Percentiles rank a stretch among this genome's conserved stretches.
phyloP scores from a whole-genome alignment of 2,113 vertebrate genomes.

The Trogon surrucura region DNA sequence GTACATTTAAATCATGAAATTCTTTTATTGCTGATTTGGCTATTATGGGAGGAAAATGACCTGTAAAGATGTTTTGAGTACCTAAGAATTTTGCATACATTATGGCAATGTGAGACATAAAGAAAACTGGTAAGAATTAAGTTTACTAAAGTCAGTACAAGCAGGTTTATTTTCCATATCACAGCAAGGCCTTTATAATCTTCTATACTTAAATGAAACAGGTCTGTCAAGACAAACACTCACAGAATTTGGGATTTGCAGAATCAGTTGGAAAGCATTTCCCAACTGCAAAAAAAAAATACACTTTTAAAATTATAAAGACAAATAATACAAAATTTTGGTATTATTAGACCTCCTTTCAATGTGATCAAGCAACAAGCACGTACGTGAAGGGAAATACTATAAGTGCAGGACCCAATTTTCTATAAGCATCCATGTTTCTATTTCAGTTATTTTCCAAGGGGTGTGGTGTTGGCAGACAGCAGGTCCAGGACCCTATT shows the following conservation, averaged over 20 bases:
- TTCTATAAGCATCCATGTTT: not conserved
- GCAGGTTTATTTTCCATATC: slow-evolving; percentile 57
- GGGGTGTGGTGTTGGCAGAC: not conserved
- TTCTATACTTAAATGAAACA: slow-evolving; percentile 35
- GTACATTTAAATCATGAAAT: slow-evolving; percentile 64
- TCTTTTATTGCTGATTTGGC: slow-evolving; percentile 66
- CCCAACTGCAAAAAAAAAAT: not conserved
- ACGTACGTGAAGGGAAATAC: not conserved
- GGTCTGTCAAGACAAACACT: slow-evolving; percentile 52
- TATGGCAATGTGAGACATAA: slow-evolving; percentile 59
- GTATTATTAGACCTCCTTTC: slow-evolving; percentile 20
- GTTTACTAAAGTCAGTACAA: slow-evolving; percentile 66
- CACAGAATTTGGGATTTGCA: slow-evolving; percentile 47
- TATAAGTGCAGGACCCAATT: not conserved
- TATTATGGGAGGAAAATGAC: slow-evolving; percentile 74
- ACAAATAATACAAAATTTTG: not conserved
- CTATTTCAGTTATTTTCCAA: not conserved
- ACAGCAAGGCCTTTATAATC: slow-evolving; percentile 56
- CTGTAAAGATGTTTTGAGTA: slow-evolving; percentile 71
- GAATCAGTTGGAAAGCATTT: slow-evolving; percentile 57
- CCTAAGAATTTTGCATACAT: slow-evolving; percentile 71
- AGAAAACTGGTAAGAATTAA: slow-evolving; percentile 67
- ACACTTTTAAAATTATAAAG: slow-evolving; percentile 23
- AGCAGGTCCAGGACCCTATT: not conserved
- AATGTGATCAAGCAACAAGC: not conserved